These are phyloP conservation scores for Diaprepes abbreviatus DNA, from an alignment of 2,888 invertebrate species.

Conservation along the genomic window DNA sequence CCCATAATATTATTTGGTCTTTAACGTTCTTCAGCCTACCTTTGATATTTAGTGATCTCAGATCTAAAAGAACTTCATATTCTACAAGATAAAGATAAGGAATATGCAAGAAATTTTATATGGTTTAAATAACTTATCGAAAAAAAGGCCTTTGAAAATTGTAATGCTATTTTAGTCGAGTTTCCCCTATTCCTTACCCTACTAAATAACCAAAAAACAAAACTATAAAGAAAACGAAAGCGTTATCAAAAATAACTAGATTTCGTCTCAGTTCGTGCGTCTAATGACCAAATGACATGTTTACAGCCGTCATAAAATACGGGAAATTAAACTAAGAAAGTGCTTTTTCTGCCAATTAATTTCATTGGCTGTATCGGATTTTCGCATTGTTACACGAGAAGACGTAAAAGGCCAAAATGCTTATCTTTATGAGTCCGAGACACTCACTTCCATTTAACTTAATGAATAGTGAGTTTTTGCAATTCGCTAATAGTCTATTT, in stretches of 20 bases:
- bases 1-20: too few species aligned
- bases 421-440: conserved; percentile 41
- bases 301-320: conserved; percentile 44
- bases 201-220: neutral
- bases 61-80: too few species aligned
- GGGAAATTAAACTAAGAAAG: conserved; percentile 47
- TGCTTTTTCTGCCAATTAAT: conserved; percentile 49
- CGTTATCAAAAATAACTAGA: conserved; percentile 9
- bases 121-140: too few species aligned
- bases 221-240: neutral
- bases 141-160: too few species aligned
- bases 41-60: too few species aligned
- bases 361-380: conserved; percentile 50
- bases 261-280: conserved; percentile 1
- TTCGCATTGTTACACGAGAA: conserved; percentile 47
- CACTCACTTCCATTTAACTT: conserved; percentile 35
- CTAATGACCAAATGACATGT: conserved; percentile 37
- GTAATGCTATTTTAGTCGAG: too few species aligned
- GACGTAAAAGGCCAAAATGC: conserved; percentile 35
- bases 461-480: conserved; percentile 39
- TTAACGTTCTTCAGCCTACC: too few species aligned
- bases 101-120: too few species aligned
- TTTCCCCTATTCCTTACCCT: too few species aligned
- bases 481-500: too few species aligned
- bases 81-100: too few species aligned